Conservation (phyloP, 2,888 invertebrate species). For the Caenorhabditis sp. region DNA sequence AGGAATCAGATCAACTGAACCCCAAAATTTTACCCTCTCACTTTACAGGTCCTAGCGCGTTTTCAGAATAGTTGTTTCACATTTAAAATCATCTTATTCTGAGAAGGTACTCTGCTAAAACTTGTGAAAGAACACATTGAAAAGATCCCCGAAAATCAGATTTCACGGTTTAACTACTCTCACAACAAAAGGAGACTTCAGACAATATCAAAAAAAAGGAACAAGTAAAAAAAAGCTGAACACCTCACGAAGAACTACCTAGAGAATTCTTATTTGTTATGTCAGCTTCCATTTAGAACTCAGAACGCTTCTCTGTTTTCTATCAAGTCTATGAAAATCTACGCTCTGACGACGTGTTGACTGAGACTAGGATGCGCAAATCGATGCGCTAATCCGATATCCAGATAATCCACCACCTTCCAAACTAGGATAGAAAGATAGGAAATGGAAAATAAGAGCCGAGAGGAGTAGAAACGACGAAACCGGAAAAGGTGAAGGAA, state of each 20-base stretch:
- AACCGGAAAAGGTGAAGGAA: constrained; percentile 58
- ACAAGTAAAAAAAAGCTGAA: background rate
- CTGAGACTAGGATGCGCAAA: constrained; percentile 22
- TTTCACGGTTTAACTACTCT: constrained; percentile 55
- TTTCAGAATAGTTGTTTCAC: no score
- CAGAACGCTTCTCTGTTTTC: background rate
- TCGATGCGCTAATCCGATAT: constrained; percentile 56
- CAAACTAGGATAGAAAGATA: constrained; percentile 3
- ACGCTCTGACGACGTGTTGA: background rate
- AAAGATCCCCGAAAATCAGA: constrained; percentile 39
- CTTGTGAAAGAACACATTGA: constrained; percentile 22
- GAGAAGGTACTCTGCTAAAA: background rate
- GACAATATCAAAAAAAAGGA: constrained; percentile 6
- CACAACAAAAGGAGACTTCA: constrained; percentile 32
- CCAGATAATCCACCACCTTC: constrained; percentile 43
- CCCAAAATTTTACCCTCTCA: no score
- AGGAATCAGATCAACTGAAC: no score
- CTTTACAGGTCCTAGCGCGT: no score
- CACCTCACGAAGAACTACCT: background rate
- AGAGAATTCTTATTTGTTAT: background rate
- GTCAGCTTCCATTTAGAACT: background rate
- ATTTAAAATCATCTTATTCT: background rate
- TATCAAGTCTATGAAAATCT: background rate
- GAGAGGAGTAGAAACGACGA: constrained; percentile 1
- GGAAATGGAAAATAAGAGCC: background rate